These are phyloP conservation scores for Acleris literana DNA, from an alignment of 2,888 invertebrate genomes.

Conservation along the genomic window DNA sequence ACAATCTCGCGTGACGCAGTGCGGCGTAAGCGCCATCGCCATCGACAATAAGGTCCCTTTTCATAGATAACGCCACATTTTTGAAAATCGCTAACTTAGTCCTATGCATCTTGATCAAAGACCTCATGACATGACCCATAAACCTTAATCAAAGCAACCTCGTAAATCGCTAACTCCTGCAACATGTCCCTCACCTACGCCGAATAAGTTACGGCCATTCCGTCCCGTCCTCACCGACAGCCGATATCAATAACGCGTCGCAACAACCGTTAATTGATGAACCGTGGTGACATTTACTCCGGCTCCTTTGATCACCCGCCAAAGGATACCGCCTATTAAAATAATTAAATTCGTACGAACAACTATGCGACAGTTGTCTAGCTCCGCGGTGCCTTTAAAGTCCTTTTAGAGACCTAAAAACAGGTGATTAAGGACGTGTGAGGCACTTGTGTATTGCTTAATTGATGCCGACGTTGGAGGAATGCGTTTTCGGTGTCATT, in stretches of 20 bases:
- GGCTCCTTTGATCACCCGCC: constrained; percentile 71
- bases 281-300: constrained; percentile 80
- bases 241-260: constrained; percentile 73
- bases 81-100: too few species aligned
- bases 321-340: constrained; percentile 66
- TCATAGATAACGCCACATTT: too few species aligned
- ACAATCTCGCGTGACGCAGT: too few species aligned
- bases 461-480: constrained; percentile 19
- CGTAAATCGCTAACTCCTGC: constrained; percentile 32
- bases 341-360: constrained; percentile 78
- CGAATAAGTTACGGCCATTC: constrained; percentile 63
- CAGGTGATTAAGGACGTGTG: constrained; percentile 44
- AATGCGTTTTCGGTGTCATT: constrained; percentile 9
- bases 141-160: too few species aligned
- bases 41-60: too few species aligned
- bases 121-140: too few species aligned
- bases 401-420: constrained; percentile 51
- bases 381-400: constrained; percentile 48
- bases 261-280: constrained; percentile 75
- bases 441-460: constrained; percentile 32
- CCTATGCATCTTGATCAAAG: too few species aligned
- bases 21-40: too few species aligned
- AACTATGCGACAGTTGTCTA: constrained; percentile 79
- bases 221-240: constrained; percentile 43
- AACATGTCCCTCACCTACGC: constrained; percentile 48